Evolutionary conservation across 2,797 vertebrate species (phyloP), one percentile per base, ranked within the genome.

Genomic region (Falco cherrug): DNA sequence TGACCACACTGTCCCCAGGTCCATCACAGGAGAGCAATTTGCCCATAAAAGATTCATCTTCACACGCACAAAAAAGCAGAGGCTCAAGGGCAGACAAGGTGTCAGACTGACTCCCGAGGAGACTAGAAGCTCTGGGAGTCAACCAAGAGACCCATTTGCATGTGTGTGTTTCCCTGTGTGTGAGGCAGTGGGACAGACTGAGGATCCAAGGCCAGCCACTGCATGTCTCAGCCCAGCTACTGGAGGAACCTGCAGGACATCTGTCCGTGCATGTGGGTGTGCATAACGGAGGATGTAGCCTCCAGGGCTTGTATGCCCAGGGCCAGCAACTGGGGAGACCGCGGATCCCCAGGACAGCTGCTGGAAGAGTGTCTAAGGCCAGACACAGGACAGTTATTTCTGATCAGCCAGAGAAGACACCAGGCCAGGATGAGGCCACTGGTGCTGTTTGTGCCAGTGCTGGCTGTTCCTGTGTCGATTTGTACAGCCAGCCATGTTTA

Each of bases 131-230:
- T 16, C 50, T 53, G 28, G 21, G 57, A 76, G 18, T 6, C 9
- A 2, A n/a, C 16, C 1, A 3, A 56, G 63, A 63, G 26, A 28
- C 18, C 19, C 2, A 1, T 10, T 41, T 37, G 60, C 5, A 37
- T 14, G 26, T 4, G 1, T 22, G 19, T 24, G 25, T 13, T 11
- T 35, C 16, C 26, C 35, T 33, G 17, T 7, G 39, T 0, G 0
- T 4, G 22, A 64, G 35, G 56, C 50, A 75, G 48, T 18, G 5
- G 67, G 28, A 17, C 16, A 73, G 22, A 74, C 48, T 0, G 0
- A 70, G 18, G 83, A 64, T 18, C 15, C 63, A 20, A 41, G 31
- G 16, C 9, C 41, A 74, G 43, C 4, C 41, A 41, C n/a, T 13
- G 15, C 19, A 13, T 2, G 9, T 33, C 26, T 25, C 37, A 57